Base-by-base conservation (phyloP, 2,113 vertebrate genomes). In the Bettongia penicillata region DNA sequence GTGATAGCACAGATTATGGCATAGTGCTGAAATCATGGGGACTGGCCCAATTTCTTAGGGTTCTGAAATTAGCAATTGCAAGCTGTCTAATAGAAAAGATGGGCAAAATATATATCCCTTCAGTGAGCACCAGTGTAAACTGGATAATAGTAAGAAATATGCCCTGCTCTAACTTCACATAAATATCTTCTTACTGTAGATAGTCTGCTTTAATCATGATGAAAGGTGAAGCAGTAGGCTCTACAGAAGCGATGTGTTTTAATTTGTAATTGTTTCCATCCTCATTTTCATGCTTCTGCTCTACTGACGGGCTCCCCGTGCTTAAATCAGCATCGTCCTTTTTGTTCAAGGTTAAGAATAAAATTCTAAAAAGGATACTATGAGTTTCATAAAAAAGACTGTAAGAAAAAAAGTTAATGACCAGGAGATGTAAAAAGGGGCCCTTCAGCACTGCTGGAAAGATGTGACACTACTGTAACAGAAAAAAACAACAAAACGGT, bases 321-420 rank as follows among this genome's bases (percentile, higher is more conserved):
- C 90, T 98, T 96, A 96, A 91, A 52, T 95, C 47, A 96, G 92
- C 95, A 96, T 93, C 92, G 95, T 97, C 89, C 93, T 97, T 97
- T 57, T 96, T 95, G 25, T 68, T 94, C 97, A 96, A 95, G 91
- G 91, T 97, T 95, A 97, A 94, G 93, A 47, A 10, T n/a, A 93
- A 95, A 92, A 84, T 95, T 89, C 95, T 26, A 77, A 50, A 57
- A 95, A 51, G 4, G 0, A 26, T 48, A 48, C 0, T 0, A 16
- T 49, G 61, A 92, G n/a, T 50, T 95, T 91, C 51, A 50, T 48
- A 19, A 90, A 93, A 57, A 94, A 51, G 24, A 22, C 25, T 47
- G 8, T 19, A 10, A 1, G 0, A 22, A 47, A 61, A 68, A 50
- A 51, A 84, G 51, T 19, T 43, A 23, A 84, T 50, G 51, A 31